phyloP scores from a whole-genome alignment of 2,888 invertebrate species.

The Norana najaformis region DNA sequence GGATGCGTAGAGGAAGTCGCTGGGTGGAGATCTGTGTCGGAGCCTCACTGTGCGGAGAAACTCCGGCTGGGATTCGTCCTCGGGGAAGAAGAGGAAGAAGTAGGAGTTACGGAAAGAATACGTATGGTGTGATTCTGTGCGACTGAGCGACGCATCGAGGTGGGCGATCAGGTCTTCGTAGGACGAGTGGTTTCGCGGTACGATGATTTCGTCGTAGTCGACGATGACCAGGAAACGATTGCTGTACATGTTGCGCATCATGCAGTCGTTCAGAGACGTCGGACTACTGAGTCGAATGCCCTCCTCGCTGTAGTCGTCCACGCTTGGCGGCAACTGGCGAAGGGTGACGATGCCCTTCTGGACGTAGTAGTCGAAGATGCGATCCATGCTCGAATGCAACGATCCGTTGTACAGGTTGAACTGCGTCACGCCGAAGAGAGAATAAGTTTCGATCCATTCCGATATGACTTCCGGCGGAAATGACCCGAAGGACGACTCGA shows the following conservation, averaged over 20 bases:
- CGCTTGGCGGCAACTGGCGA: conserved; percentile 37
- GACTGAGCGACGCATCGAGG: conserved; percentile 32
- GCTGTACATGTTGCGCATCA: conserved; percentile 42
- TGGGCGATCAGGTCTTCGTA: conserved; percentile 34
- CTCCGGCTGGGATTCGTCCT: conserved; percentile 28
- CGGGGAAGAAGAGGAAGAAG: conserved; percentile 32
- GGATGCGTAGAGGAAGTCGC: conserved; percentile 34
- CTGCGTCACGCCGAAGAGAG: conserved; percentile 40
- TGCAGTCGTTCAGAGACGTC: conserved; percentile 45
- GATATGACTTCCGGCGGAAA: conserved; percentile 31
- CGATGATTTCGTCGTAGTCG: conserved; percentile 15
- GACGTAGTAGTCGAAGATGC: conserved; percentile 37
- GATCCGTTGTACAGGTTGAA: conserved; percentile 42
- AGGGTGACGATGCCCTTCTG: conserved; percentile 36
- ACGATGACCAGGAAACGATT: conserved; percentile 23
- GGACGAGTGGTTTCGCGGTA: conserved; percentile 31
- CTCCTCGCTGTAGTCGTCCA: background rate
- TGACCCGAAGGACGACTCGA: conserved; percentile 40
- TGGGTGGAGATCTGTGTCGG: conserved; percentile 23
- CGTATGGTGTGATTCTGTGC: conserved; percentile 30
- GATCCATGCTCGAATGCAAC: conserved; percentile 25
- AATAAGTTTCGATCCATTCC: conserved; percentile 44
- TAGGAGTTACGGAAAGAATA: conserved; percentile 41
- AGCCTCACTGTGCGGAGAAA: conserved; percentile 21
- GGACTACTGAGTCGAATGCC: conserved; percentile 40